Conservation (phyloP, 2,888 invertebrate species). For the Apodemia zela region DNA sequence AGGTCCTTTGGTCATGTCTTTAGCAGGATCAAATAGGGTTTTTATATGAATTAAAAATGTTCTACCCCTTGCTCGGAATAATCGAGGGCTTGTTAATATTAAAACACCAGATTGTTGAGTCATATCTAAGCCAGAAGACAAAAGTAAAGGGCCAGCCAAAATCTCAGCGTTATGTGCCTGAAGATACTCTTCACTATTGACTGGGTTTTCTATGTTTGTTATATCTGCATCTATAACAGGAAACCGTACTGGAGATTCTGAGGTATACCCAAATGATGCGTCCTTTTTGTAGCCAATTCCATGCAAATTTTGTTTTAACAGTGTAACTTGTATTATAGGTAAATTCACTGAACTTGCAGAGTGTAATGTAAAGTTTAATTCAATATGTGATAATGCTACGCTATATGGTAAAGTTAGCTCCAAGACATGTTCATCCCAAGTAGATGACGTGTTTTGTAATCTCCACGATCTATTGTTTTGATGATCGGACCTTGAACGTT, state of each 20-base stretch:
- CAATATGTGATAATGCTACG: constrained; percentile 91
- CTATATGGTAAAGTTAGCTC: constrained; percentile 92
- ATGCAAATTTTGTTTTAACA: constrained; percentile 81
- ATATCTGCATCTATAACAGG: constrained; percentile 59
- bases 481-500: constrained; percentile 92
- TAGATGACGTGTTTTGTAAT: constrained; percentile 91
- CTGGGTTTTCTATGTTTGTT: constrained; percentile 84
- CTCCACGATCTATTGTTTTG: constrained; percentile 95
- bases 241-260: constrained; percentile 63
- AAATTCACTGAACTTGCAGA: constrained; percentile 86
- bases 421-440: constrained; percentile 96
- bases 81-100: constrained; percentile 91
- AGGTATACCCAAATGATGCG: constrained; percentile 63
- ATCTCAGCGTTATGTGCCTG: constrained; percentile 94
- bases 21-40: constrained; percentile 83
- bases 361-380: constrained; percentile 92
- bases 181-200: constrained; percentile 88
- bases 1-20: constrained; percentile 74
- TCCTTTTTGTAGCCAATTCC: constrained; percentile 78
- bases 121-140: constrained; percentile 90
- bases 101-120: constrained; percentile 92
- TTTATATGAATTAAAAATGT: constrained; percentile 91
- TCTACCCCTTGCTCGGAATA: constrained; percentile 88
- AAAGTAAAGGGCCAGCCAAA: constrained; percentile 91
- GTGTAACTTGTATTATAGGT: constrained; percentile 88